phyloP scores from a whole-genome alignment of 2,888 invertebrate species.

The Byasa hedistus region DNA sequence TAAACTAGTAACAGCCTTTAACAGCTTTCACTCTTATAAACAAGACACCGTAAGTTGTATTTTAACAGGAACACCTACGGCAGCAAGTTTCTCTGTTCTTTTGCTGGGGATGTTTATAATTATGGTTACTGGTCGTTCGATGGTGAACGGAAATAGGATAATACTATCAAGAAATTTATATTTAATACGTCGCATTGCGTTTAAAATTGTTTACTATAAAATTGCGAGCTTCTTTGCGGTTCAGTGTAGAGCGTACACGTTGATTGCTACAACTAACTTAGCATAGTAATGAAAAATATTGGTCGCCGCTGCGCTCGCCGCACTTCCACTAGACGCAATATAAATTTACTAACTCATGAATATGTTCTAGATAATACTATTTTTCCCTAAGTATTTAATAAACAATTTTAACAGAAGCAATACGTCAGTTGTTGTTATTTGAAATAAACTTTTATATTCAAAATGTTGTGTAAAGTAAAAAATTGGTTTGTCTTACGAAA shows the following conservation, averaged over 20 bases:
- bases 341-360: slow-evolving; percentile 54
- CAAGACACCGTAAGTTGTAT: no score
- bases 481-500: no score
- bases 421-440: not conserved
- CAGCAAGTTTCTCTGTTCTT: no score
- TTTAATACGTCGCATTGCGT: not conserved
- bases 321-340: slow-evolving; percentile 54
- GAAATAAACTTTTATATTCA: not conserved
- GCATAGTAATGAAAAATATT: slow-evolving; percentile 80
- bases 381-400: not conserved
- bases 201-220: slow-evolving; percentile 56
- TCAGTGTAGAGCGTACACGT: slow-evolving; percentile 56
- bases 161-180: no score
- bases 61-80: no score
- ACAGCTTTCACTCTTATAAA: no score
- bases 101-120: no score
- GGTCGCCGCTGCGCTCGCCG: slow-evolving; percentile 53
- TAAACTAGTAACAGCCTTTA: no score
- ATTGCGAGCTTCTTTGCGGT: slow-evolving; percentile 73
- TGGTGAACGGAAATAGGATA: no score
- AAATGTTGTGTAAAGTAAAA: no score
- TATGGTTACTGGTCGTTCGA: no score
- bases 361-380: not conserved
- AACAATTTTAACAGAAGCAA: not conserved
- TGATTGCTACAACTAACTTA: slow-evolving; percentile 78